Conservation (phyloP, 2,888 invertebrate genomes). For the Aethes cnicana region DNA sequence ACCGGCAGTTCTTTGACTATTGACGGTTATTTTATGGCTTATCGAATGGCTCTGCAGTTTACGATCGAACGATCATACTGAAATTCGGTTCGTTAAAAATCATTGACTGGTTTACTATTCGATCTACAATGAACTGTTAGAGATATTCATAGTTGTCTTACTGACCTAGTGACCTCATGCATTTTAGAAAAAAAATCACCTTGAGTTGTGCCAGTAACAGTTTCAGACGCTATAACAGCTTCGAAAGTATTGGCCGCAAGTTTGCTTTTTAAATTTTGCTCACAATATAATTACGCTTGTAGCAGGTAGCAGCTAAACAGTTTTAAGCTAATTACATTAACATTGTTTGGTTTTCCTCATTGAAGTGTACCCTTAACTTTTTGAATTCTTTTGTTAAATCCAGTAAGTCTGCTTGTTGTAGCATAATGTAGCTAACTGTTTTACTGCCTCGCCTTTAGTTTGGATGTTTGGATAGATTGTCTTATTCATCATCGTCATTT, state of each 20-base stretch:
- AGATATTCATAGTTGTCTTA: conserved; percentile 24
- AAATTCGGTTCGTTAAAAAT: conserved; percentile 25
- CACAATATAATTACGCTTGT: too few species aligned
- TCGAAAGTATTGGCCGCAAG: conserved; percentile 15
- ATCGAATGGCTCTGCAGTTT: conserved; percentile 10
- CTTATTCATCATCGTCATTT: too few species aligned
- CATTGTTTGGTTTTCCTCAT: too few species aligned
- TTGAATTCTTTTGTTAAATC: too few species aligned
- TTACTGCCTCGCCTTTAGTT: too few species aligned
- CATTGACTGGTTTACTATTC: conserved; percentile 22
- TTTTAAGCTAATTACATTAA: too few species aligned
- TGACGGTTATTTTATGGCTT: conserved; percentile 5
- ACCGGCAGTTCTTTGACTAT: conserved; percentile 1
- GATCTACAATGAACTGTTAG: conserved; percentile 18
- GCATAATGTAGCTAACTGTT: too few species aligned
- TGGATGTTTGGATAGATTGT: too few species aligned
- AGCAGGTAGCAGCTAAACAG: too few species aligned
- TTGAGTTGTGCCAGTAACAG: conserved; percentile 10
- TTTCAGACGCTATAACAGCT: conserved; percentile 20
- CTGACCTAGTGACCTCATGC: conserved; percentile 32
- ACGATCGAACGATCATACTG: conserved; percentile 9
- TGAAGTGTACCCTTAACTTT: too few species aligned
- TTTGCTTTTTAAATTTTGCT: too few species aligned
- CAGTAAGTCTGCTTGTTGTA: too few species aligned
- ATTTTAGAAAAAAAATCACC: conserved; percentile 22